These are phyloP conservation scores for Cosmopolites sordidus DNA, from an alignment of 2,888 invertebrate genomes.

Conservation along the genomic window DNA sequence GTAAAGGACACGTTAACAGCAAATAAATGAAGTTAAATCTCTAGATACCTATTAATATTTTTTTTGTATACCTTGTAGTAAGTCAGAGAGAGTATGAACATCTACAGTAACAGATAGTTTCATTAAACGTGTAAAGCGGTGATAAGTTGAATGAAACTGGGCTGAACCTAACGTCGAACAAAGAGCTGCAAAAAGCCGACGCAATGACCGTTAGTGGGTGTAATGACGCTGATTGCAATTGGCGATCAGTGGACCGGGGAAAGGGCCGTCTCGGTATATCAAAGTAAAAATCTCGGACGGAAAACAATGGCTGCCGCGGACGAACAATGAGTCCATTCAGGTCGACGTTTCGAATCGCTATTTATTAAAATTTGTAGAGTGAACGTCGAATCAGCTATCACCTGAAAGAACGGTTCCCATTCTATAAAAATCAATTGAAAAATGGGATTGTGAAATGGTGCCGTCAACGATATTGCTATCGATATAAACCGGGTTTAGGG, in stretches of 20 bases:
- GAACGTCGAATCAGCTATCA: no score
- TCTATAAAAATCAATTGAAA: no score
- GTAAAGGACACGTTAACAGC: no score
- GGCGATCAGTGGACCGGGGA: conserved; percentile 45
- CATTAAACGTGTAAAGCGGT: no score
- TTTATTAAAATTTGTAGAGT: conserved; percentile 8
- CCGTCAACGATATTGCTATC: neutral
- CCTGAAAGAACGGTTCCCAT: no score
- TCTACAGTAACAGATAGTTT: no score
- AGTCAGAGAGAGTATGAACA: no score
- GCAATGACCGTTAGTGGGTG: conserved; percentile 36
- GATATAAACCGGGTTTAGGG: no score
- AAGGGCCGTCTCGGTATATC: conserved; percentile 45
- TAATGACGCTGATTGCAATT: conserved; percentile 44
- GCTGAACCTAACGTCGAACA: neutral
- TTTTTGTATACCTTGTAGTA: no score
- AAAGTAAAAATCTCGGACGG: conserved; percentile 47
- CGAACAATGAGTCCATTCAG: conserved; percentile 19
- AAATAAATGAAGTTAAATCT: no score
- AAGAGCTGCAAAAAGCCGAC: neutral
- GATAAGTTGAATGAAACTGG: no score
- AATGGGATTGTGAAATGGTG: neutral
- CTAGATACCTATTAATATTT: no score
- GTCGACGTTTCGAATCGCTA: conserved; percentile 4
- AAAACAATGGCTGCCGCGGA: conserved; percentile 41